Percentiles rank a stretch among this genome's conserved stretches.
These are phyloP conservation scores for Sinocyclocheilus anophthalmus DNA, from an alignment of 2,113 vertebrate genomes.

Conservation along the genomic window DNA sequence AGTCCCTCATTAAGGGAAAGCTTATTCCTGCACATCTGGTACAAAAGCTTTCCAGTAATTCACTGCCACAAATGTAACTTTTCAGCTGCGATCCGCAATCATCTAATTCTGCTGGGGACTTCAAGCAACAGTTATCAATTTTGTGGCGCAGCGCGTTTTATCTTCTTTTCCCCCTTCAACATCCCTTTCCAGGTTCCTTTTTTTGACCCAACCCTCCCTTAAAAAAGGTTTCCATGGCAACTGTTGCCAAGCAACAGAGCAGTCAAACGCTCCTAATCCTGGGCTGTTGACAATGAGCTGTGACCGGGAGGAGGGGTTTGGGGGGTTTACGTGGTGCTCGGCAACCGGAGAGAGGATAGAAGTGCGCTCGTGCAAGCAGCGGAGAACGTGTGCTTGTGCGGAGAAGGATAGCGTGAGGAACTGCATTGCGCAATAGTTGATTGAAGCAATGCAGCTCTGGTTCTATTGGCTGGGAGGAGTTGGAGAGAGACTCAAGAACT, in stretches of 20 bases:
- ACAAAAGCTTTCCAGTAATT: conserved; percentile 5
- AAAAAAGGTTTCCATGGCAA: conserved; percentile 74
- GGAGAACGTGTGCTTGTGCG: conserved; percentile 42
- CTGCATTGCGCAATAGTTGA: conserved; percentile 48
- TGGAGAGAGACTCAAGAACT: conserved; percentile 31
- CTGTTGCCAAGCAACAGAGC: conserved; percentile 79
- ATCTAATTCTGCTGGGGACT: conserved; percentile 8
- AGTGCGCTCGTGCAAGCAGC: conserved; percentile 31
- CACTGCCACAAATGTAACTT: neutral
- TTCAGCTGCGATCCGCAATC: neutral
- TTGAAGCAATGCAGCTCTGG: conserved; percentile 20
- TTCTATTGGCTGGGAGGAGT: conserved; percentile 52
- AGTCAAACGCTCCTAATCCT: conserved; percentile 82
- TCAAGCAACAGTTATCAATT: conserved; percentile 32
- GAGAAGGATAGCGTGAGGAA: conserved; percentile 49
- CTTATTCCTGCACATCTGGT: neutral
- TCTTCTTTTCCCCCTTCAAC: conserved; percentile 42
- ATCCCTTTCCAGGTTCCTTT: conserved; percentile 68
- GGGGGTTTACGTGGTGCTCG: neutral
- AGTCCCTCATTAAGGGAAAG: neutral
- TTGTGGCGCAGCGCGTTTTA: neutral
- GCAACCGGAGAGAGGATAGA: conserved; percentile 9
- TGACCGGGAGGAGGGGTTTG: conserved; percentile 66
- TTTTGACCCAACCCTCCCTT: conserved; percentile 76
- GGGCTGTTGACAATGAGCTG: conserved; percentile 79